Evolutionary conservation across 2,113 vertebrate genomes (phyloP).

Genomic region (Leptocoma aspasia): DNA sequence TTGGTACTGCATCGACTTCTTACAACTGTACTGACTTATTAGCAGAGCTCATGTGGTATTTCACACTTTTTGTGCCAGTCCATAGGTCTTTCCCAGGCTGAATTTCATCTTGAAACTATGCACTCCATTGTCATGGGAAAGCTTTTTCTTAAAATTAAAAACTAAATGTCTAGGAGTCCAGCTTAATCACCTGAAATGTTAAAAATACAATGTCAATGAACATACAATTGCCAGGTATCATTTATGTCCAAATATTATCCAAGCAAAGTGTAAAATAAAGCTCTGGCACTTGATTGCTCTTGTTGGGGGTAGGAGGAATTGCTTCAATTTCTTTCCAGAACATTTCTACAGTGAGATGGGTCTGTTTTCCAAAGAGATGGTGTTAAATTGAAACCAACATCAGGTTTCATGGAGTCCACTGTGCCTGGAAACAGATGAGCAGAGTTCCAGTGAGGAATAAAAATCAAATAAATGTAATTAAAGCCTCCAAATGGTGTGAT

Average conservation of each 20-base stretch:
- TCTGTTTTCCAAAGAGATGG: not conserved
- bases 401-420: slow-evolving; percentile 1
- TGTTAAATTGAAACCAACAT: slow-evolving; percentile 15
- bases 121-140: not conserved
- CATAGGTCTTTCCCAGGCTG: not conserved
- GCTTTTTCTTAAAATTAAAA: not conserved
- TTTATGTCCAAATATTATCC: not conserved
- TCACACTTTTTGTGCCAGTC: not conserved
- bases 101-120: not conserved
- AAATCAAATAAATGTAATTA: slow-evolving; percentile 37
- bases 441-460: slow-evolving; percentile 9
- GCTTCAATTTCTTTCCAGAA: not conserved
- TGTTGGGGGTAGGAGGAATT: not conserved
- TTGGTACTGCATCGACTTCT: not conserved
- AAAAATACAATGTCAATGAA: not conserved
- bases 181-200: not conserved
- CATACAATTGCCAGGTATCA: not conserved
- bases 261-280: not conserved
- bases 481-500: slow-evolving; percentile 1
- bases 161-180: not conserved
- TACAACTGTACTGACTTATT: not conserved
- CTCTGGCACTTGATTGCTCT: not conserved
- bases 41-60: not conserved
- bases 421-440: not conserved
- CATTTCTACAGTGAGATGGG: not conserved